Evolutionary conservation across 1,140 invertebrate species (phyloP).

Genomic region (Aphis craccivora): DNA sequence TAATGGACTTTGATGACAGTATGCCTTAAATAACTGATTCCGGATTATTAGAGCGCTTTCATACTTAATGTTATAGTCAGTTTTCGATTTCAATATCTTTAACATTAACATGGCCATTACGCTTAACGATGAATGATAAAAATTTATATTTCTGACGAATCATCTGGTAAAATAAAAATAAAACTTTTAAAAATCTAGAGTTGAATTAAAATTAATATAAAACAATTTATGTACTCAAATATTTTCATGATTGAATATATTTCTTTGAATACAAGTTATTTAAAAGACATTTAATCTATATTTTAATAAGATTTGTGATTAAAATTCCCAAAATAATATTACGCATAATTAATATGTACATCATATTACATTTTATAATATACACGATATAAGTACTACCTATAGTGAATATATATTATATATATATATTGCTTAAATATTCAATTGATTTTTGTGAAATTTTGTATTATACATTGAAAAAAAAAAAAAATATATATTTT

Average conservation of each 20-base stretch:
- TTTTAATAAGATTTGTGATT: not conserved
- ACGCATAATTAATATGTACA: not conserved
- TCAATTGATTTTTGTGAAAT: not conserved
- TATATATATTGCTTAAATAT: not conserved
- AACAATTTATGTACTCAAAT: not conserved
- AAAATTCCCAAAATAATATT: not conserved
- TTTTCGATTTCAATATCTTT: constrained; percentile 45
- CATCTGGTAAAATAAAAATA: not conserved
- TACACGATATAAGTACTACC: not conserved
- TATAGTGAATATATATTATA: not conserved
- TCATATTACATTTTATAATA: not conserved
- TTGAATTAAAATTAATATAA: not conserved
- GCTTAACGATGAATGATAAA: not conserved
- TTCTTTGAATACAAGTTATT: not conserved
- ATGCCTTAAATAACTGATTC: constrained; percentile 45
- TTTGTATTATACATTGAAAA: not conserved
- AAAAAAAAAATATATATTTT: not conserved
- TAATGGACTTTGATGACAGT: constrained; percentile 58
- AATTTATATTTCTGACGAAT: not conserved
- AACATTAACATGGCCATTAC: constrained; percentile 17
- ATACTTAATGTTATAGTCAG: constrained; percentile 41
- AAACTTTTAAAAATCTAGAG: not conserved
- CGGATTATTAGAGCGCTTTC: constrained; percentile 41
- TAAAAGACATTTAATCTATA: not conserved
- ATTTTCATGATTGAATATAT: not conserved